Evolutionary conservation across 2,797 vertebrate genomes (phyloP), one percentile per base, ranked within the genome.

Genomic region (Pangasius sanitwongsei): DNA sequence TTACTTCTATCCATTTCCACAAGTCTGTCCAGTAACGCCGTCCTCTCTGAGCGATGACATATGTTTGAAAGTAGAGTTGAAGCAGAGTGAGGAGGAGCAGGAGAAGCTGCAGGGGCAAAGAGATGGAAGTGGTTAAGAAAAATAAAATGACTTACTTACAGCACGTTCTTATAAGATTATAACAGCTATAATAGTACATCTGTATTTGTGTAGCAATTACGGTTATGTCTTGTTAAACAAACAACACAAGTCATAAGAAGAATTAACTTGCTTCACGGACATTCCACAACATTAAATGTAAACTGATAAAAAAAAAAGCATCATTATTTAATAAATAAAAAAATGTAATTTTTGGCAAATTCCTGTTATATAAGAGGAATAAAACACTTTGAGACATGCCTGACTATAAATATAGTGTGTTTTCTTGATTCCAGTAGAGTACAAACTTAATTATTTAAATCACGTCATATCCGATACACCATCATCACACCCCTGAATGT

Each of bases 1-100:
- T 94, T 88, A 97, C 97, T 94, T 97, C 95, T 69, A 97, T 89
- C 95, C 96, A 97, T 89, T 83, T 96, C 83, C 91, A 89, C 1
- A 94, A 92, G 81, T 89, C 94, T 74, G 72, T 93, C 93, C 94
- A 96, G 91, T 96, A 95, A 86, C 89, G 86, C 87, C 96, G 9
- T 6, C 96, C 96, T 89, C 92, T 93, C 89, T 95, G 94, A n/a
- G 87, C 84, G 75, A 95, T 72, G 41, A 20, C 0, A 83, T 78
- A 92, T 55, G 95, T 85, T 83, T 96, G 96, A 83, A 93, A 57
- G 44, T 93, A 95, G 44, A 96, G 86, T 85, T 95, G 95, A 86
- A 95, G 85, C 80, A 97, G 85, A 88, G 90, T 94, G 61, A 97
- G 85, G 15, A 92, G 48, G 86, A 97, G 93, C 91, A 97, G 96